Base-by-base conservation (phyloP, 2,113 vertebrate species). In the Epinephelus moara region DNA sequence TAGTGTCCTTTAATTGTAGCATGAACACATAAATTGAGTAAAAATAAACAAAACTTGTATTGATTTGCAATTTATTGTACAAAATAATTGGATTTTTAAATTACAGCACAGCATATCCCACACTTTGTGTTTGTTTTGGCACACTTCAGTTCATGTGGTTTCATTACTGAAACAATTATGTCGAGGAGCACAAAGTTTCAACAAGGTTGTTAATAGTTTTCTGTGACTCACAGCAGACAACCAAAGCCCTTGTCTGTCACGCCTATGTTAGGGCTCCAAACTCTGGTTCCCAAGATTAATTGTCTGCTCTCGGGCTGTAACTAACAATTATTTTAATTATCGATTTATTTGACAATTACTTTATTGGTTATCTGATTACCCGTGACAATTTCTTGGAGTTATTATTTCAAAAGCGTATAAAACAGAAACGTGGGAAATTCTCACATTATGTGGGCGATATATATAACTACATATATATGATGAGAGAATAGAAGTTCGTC, bases 201-300 rank as follows among this genome's bases (percentile, higher is more conserved):
- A 61, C 75, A 85, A 27, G 53, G 82, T 62, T 85, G 62, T 82
- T 45, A 82, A 87, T 42, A 55, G 49, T 75, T 88, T 75, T 88
- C 17, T 50, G 53, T 89, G 91, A 90, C 62, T 88, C 88, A 84
- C 73, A 60, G 23, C 70, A 70, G 77, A 86, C 86, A 56, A 49
- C 9, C 27, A 45, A 67, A 80, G 70, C 52, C 61, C 11, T 6
- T 27, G 52, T 49, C 60, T 80, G 85, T 64, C 75, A 81, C 90
- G 40, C 81, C 88, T 86, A 40, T 37, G 37, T 70, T 57, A 27
- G 47, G 9, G 9, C 49, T 83, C 3, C 27, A 61, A 74, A 33
- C 25, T 47, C 6, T 42, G 75, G 9, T 50, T 50, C 33, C 70
- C 53, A 73, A n/a, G 45, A 69, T 66, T 40, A 80, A 77, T 25